Conservation (phyloP, 2,113 vertebrate genomes). For the Poeciliopsis retropinna region DNA sequence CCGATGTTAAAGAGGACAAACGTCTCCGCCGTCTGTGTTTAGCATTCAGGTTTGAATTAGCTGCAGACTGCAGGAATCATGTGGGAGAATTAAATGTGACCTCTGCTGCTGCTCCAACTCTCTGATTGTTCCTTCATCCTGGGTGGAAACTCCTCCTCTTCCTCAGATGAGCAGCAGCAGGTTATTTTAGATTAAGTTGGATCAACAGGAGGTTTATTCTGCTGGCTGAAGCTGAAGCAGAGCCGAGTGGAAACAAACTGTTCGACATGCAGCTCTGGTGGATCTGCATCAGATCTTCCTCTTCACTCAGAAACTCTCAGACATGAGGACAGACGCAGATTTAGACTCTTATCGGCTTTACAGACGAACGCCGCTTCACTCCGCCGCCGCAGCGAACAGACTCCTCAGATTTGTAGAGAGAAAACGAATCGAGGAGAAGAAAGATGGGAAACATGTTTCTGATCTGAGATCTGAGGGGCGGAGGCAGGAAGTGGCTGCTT, state of each 20-base stretch:
- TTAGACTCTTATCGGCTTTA: neutral
- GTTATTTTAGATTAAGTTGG: neutral
- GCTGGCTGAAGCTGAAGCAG: neutral
- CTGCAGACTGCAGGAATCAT: neutral
- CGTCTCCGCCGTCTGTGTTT: neutral
- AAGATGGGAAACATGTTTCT: neutral
- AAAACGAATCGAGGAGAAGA: neutral
- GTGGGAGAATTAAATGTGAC: neutral
- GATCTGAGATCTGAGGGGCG: neutral
- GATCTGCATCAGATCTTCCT: neutral
- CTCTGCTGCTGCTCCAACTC: neutral
- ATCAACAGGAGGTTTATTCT: constrained; percentile 3
- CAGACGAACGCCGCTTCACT: neutral
- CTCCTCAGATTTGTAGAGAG: neutral
- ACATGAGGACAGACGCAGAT: neutral
- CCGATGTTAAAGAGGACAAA: constrained; percentile 1
- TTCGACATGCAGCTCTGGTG: neutral
- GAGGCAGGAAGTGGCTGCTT: constrained; percentile 12
- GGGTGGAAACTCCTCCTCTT: constrained; percentile 3
- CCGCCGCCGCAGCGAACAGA: neutral
- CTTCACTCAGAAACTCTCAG: neutral
- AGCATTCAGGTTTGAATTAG: constrained; percentile 8
- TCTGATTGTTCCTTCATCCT: neutral
- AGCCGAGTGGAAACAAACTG: neutral
- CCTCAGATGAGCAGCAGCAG: constrained; percentile 1